A percentile compares a stretch with the other conserved stretches of the same genome.
These are phyloP conservation scores for Porphyrio hochstetteri DNA, from an alignment of 2,113 vertebrate genomes.

Conservation along the genomic window DNA sequence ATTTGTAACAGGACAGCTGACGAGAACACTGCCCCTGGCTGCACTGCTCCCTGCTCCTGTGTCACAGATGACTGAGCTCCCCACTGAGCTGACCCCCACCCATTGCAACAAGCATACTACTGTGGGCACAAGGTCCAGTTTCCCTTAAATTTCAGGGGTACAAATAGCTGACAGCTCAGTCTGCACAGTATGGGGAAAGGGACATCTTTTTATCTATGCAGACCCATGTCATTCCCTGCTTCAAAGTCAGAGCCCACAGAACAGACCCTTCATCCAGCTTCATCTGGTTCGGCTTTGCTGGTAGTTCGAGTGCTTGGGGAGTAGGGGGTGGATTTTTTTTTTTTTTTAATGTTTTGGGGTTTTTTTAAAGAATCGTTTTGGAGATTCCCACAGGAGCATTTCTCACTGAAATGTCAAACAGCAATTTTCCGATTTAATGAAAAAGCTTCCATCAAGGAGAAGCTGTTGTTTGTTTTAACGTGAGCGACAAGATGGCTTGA, in stretches of 20 bases:
- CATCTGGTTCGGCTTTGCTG: neutral
- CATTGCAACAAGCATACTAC: neutral
- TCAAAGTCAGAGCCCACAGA: neutral
- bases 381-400: neutral
- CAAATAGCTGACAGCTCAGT: neutral
- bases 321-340: neutral
- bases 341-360: neutral
- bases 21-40: neutral
- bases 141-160: neutral
- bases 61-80: neutral
- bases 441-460: neutral
- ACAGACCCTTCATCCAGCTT: neutral
- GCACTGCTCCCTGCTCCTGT: neutral
- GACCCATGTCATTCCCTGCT: neutral
- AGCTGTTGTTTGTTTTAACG: neutral
- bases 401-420: neutral
- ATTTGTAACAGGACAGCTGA: constrained; percentile 15
- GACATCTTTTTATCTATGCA: neutral
- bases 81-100: neutral
- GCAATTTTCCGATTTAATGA: neutral
- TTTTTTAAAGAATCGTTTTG: neutral
- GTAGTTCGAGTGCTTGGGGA: neutral
- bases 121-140: neutral
- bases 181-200: neutral
- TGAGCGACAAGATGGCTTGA: neutral